phyloP scores from a whole-genome alignment of 2,888 invertebrate genomes.

The Drosophila monieri region DNA sequence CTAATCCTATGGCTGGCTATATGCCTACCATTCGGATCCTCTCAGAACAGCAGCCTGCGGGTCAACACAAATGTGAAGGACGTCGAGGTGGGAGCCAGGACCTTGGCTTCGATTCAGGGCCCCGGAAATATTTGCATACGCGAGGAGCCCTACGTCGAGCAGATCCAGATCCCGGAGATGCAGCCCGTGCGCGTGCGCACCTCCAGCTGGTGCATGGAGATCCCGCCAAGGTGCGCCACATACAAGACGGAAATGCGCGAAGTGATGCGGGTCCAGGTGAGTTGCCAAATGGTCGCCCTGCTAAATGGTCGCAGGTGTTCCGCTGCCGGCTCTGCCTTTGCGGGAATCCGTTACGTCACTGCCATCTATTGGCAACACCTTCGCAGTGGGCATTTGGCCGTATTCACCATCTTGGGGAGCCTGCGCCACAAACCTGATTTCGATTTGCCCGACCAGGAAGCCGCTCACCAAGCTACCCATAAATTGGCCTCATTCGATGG shows the following conservation, averaged over 20 bases:
- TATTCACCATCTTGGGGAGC: constrained; percentile 46
- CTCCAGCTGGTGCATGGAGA: constrained; percentile 91
- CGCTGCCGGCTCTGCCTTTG: constrained; percentile 68
- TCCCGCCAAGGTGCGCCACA: constrained; percentile 92
- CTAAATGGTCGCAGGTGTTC: constrained; percentile 46
- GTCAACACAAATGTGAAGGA: constrained; percentile 72
- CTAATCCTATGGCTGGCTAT: constrained; percentile 33
- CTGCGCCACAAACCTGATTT: constrained; percentile 73
- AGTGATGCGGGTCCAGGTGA: constrained; percentile 89
- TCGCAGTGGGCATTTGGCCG: constrained; percentile 48
- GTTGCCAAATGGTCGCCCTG: constrained; percentile 55
- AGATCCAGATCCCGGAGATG: constrained; percentile 76
- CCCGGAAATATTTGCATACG: constrained; percentile 80
- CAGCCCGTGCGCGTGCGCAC: constrained; percentile 89
- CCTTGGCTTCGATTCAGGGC: constrained; percentile 54
- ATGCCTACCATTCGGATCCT: constrained; percentile 17
- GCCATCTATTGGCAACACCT: constrained; percentile 62
- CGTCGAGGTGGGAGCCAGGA: constrained; percentile 46
- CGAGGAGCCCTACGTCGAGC: constrained; percentile 86
- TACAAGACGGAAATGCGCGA: constrained; percentile 89
- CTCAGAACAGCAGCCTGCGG: constrained; percentile 61
- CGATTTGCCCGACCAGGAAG: constrained; percentile 63
- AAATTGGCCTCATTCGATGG: constrained; percentile 54
- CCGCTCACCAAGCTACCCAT: constrained; percentile 44
- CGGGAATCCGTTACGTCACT: constrained; percentile 61